phyloP scores from a whole-genome alignment of 2,797 vertebrate species.

The Siniperca scherzeri region DNA sequence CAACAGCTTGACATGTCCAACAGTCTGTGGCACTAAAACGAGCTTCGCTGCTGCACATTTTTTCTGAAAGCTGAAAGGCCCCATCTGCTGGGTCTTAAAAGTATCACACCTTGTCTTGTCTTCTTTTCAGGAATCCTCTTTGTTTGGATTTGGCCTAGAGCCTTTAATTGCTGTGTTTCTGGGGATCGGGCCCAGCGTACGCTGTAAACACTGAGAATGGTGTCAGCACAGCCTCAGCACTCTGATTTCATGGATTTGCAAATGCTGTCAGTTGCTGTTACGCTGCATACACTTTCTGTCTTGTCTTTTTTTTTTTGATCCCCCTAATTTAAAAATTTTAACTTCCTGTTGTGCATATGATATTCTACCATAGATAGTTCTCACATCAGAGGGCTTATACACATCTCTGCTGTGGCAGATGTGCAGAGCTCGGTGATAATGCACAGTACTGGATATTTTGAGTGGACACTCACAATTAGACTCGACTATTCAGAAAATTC shows the following conservation, averaged over 20 bases:
- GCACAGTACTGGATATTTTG: background rate
- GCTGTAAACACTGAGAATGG: background rate
- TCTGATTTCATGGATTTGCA: constrained; percentile 42
- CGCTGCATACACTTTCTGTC: background rate
- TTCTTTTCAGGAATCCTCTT: constrained; percentile 21
- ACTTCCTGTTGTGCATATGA: background rate
- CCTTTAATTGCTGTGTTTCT: constrained; percentile 56
- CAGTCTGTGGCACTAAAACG: background rate
- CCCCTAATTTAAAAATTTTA: background rate
- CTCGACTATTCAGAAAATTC: background rate
- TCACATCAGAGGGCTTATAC: background rate
- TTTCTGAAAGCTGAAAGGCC: constrained; percentile 1
- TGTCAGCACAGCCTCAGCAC: constrained; percentile 23
- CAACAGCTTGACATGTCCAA: background rate
- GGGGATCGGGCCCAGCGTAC: constrained; percentile 10
- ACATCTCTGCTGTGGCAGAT: no score
- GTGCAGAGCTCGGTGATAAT: background rate
- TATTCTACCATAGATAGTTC: background rate
- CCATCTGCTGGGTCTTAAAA: constrained; percentile 8
- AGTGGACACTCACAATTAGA: background rate
- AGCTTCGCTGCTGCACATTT: background rate
- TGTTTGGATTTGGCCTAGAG: constrained; percentile 46
- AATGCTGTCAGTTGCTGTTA: constrained; percentile 11
- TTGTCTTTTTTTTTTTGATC: background rate
- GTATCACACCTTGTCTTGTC: background rate